Evolutionary conservation across 2,113 vertebrate species (phyloP).

Genomic region (Cervus canadensis): DNA sequence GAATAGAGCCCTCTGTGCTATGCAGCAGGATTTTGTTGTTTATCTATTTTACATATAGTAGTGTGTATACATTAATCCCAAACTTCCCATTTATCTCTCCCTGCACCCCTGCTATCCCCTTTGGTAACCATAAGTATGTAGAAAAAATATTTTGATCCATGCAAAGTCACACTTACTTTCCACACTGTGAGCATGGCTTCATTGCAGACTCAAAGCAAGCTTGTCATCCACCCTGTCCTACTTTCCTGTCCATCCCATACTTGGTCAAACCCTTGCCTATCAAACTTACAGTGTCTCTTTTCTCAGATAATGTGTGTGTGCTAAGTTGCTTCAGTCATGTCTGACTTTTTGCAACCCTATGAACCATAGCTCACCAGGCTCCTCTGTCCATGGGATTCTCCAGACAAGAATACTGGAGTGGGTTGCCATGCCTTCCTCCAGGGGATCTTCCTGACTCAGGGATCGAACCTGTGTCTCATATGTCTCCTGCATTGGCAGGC

Average conservation of each 20-base stretch:
- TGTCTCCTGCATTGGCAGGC: background rate
- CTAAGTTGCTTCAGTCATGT: background rate
- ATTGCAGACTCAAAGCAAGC: background rate
- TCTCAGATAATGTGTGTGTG: fast-evolving
- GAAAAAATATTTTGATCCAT: background rate
- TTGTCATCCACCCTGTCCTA: background rate
- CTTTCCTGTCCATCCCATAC: background rate
- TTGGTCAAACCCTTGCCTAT: background rate
- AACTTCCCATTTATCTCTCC: background rate
- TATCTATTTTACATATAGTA: background rate
- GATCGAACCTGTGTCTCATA: background rate
- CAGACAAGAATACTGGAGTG: background rate
- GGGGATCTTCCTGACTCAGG: background rate
- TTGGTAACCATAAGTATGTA: background rate
- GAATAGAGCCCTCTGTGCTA: background rate
- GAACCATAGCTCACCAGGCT: background rate
- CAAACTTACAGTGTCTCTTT: background rate
- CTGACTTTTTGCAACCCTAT: background rate
- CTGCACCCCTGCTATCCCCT: background rate
- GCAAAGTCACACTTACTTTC: background rate
- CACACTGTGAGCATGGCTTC: background rate
- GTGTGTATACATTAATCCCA: background rate
- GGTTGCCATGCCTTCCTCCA: background rate
- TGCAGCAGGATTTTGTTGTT: background rate
- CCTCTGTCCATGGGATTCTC: background rate